Evolutionary conservation across 1,140 invertebrate genomes (phyloP), one percentile per base, ranked within the genome.

Genomic region (Drosophila ogumai): DNA sequence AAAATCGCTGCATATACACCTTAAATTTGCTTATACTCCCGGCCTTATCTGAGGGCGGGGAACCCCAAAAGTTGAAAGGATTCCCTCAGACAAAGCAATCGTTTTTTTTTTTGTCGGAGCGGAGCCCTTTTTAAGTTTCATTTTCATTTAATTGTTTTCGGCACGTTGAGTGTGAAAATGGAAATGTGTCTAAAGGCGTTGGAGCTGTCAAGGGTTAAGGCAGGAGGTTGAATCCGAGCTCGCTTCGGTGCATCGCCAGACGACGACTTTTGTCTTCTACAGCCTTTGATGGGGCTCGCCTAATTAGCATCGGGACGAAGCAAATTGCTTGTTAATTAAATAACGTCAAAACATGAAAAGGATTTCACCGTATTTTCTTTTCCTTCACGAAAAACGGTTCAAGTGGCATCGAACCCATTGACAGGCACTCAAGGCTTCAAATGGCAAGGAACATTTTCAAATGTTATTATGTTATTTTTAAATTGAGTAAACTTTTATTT

Each of bases 301-400:
- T 78, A 78, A 78, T 78, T 78, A 78, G 75, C 75, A 63, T 36
- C 46, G 75, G 59, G 58, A 54, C 66, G 54, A 78, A 58, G 61
- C 75, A 77, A 78, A 78, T 78, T 78, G 75, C 76, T 71, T 78
- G 75, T 78, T 78, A 78, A 78, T 78, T 78, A 78, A 71, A 78
- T 79, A 78, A 78, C 55, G 75, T 25, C 41, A 44, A 77, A 60
- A 77, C 75, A 78, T 78, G 50, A 77, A 76, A 74, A 73, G 68
- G 41, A 74, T 74, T 74, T 63, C 41, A 22, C 19, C 49, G 34
- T 60, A 22, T 28, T 61, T 49, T 74, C 22, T n/a, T 55, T 55
- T 74, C 68, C 40, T 47, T 61, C n/a, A 17, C 34, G 32, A 34
- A 74, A 72, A 72, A 49, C 44, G 68, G 49, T 74, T 72, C 68